Evolutionary conservation across 2,888 invertebrate species (phyloP).

Genomic region (Euphydryas editha): DNA sequence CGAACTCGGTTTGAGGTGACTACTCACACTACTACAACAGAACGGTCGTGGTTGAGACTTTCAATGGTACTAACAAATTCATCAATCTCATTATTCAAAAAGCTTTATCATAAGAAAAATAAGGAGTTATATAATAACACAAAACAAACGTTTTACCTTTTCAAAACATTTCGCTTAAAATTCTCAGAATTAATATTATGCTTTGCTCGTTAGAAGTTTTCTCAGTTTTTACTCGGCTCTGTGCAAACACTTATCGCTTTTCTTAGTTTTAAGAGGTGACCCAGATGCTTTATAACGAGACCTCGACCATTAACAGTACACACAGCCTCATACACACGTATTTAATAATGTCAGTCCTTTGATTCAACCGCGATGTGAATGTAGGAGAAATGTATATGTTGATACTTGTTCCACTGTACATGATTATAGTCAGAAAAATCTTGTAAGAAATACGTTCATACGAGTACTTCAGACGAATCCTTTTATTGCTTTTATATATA

Average conservation of each 20-base stretch:
- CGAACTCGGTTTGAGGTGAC: no score
- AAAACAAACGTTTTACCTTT: neutral
- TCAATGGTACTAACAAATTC: no score
- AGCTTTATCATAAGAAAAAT: neutral
- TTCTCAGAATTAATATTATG: constrained; percentile 31
- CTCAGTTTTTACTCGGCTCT: constrained; percentile 32
- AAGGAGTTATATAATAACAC: neutral
- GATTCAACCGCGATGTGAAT: neutral
- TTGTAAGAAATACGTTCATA: neutral
- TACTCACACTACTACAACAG: no score
- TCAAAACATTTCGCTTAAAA: constrained; percentile 2
- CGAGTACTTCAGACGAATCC: neutral
- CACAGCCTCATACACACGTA: constrained; percentile 12
- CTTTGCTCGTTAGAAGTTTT: constrained; percentile 31
- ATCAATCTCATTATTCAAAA: neutral
- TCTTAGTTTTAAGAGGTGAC: constrained; percentile 38
- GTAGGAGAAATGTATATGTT: neutral
- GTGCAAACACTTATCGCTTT: constrained; percentile 37
- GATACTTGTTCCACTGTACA: constrained; percentile 13
- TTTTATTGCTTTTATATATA: neutral
- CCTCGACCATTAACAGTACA: constrained; percentile 26
- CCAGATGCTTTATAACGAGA: constrained; percentile 38
- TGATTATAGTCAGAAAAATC: constrained; percentile 21
- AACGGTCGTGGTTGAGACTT: no score
- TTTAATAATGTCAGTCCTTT: neutral